Evolutionary conservation across 2,797 vertebrate species (phyloP).

Genomic region (Acestrorhynchus altus): DNA sequence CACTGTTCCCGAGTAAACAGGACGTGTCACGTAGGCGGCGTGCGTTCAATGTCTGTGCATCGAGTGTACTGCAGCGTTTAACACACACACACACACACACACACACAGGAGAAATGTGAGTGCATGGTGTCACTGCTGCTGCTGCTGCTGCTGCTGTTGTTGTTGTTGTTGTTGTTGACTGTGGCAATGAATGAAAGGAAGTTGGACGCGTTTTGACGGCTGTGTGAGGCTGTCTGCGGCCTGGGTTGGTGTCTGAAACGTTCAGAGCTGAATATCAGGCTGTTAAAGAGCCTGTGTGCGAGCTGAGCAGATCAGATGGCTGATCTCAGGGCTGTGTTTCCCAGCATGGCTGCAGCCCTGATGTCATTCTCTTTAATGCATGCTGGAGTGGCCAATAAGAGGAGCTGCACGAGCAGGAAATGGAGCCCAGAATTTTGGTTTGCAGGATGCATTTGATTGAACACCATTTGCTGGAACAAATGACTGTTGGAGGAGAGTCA

Average conservation of each 20-base stretch:
- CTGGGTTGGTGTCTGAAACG: neutral
- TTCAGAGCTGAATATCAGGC: no score
- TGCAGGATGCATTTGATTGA: neutral
- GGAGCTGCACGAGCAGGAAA: neutral
- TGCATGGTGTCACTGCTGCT: neutral
- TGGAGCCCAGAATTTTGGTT: neutral
- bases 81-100: neutral
- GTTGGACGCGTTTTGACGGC: neutral
- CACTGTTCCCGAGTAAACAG: constrained; percentile 71
- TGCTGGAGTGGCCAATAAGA: neutral
- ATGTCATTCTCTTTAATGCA: neutral
- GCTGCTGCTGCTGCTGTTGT: neutral
- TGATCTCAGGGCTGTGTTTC: neutral
- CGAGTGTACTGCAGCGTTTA: constrained; percentile 15
- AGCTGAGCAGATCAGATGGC: neutral
- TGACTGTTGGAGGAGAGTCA: no score
- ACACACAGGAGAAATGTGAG: no score
- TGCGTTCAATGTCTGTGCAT: constrained; percentile 44
- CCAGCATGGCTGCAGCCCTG: neutral
- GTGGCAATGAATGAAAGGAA: constrained; percentile 40
- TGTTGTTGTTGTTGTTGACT: constrained; percentile 10
- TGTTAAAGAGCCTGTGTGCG: no score
- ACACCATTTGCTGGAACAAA: neutral
- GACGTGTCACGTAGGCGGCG: constrained; percentile 62
- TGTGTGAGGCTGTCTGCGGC: neutral